These are phyloP conservation scores for Halictus rubicundus DNA, from an alignment of 1,140 invertebrate species.

Conservation along the genomic window DNA sequence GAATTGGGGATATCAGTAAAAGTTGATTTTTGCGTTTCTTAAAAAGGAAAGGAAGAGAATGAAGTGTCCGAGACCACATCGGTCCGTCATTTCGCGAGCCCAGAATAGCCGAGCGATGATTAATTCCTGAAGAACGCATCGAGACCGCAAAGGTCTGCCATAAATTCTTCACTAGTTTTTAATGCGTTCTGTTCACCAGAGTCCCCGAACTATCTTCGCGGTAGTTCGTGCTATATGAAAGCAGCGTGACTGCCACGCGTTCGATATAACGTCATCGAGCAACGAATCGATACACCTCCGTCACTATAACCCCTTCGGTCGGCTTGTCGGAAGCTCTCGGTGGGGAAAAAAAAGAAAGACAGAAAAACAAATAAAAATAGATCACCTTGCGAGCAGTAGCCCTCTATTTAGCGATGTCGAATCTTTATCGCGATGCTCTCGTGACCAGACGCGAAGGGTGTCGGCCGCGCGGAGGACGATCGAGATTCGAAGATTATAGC, in stretches of 20 bases:
- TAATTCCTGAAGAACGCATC: background rate
- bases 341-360: background rate
- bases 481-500: background rate
- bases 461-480: background rate
- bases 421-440: background rate
- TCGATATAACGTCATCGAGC: slow-evolving; percentile 4
- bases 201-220: background rate
- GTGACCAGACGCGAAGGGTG: background rate
- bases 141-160: slow-evolving; percentile 2
- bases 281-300: background rate
- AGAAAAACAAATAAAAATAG: slow-evolving; percentile 39
- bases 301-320: background rate
- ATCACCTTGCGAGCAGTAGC: background rate
- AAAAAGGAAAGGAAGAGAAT: no score
- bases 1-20: no score
- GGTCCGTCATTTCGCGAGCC: background rate
- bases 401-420: slow-evolving; percentile 11
- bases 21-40: no score
- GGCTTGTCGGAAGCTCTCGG: no score
- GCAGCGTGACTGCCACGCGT: background rate
- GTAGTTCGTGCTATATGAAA: background rate
- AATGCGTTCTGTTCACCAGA: background rate
- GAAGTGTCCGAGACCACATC: no score
- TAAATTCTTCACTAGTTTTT: slow-evolving; percentile 2
- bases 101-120: background rate